A percentile compares a stretch with the other conserved stretches of the same genome.
Evolutionary conservation across 2,888 invertebrate species (phyloP).

Genomic region (Caenorhabditis drosophilae): DNA sequence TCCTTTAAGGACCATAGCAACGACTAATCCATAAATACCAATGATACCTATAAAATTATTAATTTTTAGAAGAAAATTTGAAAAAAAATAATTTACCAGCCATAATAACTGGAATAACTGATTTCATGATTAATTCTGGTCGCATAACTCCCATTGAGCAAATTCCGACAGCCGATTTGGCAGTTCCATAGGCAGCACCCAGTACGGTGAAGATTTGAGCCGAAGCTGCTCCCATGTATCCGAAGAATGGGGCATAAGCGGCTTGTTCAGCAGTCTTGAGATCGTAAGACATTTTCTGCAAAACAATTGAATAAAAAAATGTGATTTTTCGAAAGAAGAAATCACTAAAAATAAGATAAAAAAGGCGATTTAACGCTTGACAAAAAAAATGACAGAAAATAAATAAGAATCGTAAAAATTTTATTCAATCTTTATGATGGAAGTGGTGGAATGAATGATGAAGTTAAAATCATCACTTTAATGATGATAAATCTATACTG

Average conservation of each 20-base stretch:
- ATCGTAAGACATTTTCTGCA: conserved; percentile 52
- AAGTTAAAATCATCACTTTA: no score
- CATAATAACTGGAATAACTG: conserved; percentile 89
- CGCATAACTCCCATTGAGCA: conserved; percentile 99
- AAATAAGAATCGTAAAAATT: background rate
- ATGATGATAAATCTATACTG: no score
- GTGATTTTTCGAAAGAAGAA: background rate
- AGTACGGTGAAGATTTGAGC: conserved; percentile 55
- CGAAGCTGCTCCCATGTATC: conserved; percentile 63
- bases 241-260: conserved; percentile 63
- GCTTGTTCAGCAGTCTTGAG: conserved; percentile 53
- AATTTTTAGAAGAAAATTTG: background rate
- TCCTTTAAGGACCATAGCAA: conserved; percentile 87
- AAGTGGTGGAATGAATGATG: conserved; percentile 5
- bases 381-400: conserved; percentile 1
- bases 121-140: conserved; percentile 99
- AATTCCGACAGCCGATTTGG: conserved; percentile 99
- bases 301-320: no score
- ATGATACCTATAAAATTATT: conserved; percentile 43
- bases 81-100: conserved; percentile 46
- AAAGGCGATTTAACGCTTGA: conserved; percentile 1
- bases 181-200: conserved; percentile 77
- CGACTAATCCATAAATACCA: conserved; percentile 98
- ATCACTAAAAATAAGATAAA: background rate
- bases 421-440: conserved; percentile 5